phyloP scores from a whole-genome alignment of 1,140 invertebrate species.

The Sitobion miscanthi region DNA sequence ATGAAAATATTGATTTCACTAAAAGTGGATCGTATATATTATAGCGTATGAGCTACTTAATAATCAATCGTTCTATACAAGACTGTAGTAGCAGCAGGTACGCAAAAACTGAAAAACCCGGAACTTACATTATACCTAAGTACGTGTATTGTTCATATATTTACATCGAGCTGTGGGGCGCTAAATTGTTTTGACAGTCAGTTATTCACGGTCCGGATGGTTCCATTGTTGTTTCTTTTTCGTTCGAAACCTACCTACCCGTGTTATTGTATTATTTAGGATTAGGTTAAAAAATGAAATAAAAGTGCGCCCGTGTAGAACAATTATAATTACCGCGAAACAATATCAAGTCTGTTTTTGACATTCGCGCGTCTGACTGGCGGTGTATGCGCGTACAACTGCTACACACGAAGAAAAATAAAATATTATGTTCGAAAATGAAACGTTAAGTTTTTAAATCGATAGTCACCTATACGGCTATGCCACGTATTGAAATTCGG shows the following conservation, averaged over 20 bases:
- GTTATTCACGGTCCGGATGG: conserved; percentile 32
- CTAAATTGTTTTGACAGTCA: conserved; percentile 27
- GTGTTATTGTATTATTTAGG: neutral
- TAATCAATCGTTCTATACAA: neutral
- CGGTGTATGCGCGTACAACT: neutral
- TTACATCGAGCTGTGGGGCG: neutral
- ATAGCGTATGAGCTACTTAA: neutral
- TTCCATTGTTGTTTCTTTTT: conserved; percentile 7
- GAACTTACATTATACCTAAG: neutral
- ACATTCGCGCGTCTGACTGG: neutral
- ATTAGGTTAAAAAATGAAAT: conserved; percentile 4
- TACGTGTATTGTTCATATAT: neutral
- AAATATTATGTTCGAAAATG: neutral
- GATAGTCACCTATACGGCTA: too few relatives aligned
- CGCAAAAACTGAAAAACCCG: neutral
- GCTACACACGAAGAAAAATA: neutral
- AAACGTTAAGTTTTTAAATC: conserved; percentile 1
- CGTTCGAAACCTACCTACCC: neutral
- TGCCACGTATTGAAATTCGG: neutral
- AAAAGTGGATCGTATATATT: neutral
- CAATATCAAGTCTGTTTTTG: conserved; percentile 4
- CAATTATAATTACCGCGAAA: neutral
- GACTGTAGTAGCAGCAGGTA: neutral
- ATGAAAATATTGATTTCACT: neutral
- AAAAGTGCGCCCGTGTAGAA: neutral